A percentile compares a stretch with the other conserved stretches of the same genome.
Evolutionary conservation across 2,797 vertebrate genomes (phyloP).

Genomic region (Benthosema pterotum): DNA sequence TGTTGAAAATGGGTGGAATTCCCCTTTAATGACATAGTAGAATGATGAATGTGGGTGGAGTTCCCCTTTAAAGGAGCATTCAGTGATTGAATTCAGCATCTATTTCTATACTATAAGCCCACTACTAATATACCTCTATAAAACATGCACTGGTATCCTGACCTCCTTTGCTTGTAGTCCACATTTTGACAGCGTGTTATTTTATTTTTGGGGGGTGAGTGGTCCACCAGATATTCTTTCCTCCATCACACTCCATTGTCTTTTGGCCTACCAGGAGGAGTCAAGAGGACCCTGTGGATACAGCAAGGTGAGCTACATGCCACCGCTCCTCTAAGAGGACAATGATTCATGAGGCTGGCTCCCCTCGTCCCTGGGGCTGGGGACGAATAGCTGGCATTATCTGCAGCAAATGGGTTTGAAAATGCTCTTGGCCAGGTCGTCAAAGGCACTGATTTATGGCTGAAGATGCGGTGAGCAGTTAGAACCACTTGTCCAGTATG

Average conservation of each 20-base stretch:
- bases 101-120: too few species aligned
- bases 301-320: constrained; percentile 68
- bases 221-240: constrained; percentile 39
- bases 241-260: constrained; percentile 31
- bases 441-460: constrained; percentile 81
- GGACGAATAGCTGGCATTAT: constrained; percentile 81
- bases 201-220: constrained; percentile 37
- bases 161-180: constrained; percentile 19
- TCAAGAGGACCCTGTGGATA: constrained; percentile 60
- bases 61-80: too few species aligned
- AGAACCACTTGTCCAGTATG: constrained; percentile 47
- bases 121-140: too few species aligned
- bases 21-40: too few species aligned
- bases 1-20: too few species aligned
- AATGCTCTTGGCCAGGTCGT: constrained; percentile 80
- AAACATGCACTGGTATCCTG: neutral
- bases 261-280: constrained; percentile 52
- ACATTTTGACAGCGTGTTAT: constrained; percentile 15
- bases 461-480: constrained; percentile 64
- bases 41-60: too few species aligned
- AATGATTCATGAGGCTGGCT: constrained; percentile 78
- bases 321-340: constrained; percentile 74
- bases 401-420: constrained; percentile 82
- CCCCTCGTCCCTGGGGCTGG: constrained; percentile 68
- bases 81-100: too few species aligned